A percentile compares a stretch with the other conserved stretches of the same genome.
Conservation (phyloP, 2,113 vertebrate species). For the Malurus cyaneus region DNA sequence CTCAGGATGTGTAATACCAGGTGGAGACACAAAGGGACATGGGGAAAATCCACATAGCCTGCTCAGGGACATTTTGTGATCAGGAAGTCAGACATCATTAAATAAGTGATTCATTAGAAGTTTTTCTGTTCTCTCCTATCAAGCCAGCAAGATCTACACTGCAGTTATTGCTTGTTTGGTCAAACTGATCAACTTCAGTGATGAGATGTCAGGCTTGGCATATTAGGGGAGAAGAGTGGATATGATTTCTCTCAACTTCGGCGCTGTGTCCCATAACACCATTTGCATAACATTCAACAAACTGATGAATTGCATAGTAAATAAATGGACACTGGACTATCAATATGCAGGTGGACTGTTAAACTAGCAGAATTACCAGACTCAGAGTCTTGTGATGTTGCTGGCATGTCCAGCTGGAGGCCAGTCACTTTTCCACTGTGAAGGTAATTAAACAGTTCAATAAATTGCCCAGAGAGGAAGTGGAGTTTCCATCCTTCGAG, state of each 20-base stretch:
- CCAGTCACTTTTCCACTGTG: not conserved
- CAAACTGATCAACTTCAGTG: not conserved
- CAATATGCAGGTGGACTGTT: not conserved
- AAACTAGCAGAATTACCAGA: not conserved
- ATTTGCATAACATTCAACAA: not conserved
- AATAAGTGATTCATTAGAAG: not conserved
- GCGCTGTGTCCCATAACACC: not conserved
- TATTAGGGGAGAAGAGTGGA: not conserved
- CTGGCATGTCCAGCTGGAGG: not conserved
- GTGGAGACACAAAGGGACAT: not conserved
- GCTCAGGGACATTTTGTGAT: not conserved
- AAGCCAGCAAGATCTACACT: not conserved
- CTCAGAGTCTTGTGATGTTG: not conserved
- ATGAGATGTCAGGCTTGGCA: not conserved
- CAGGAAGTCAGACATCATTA: not conserved
- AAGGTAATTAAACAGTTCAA: not conserved
- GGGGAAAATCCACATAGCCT: not conserved
- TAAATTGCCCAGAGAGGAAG: not conserved
- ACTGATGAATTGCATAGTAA: not conserved
- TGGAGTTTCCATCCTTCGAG: not conserved
- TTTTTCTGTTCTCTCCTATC: not conserved
- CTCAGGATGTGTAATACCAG: not conserved
- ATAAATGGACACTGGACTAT: not conserved
- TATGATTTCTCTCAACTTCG: not conserved
- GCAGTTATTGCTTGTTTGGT: not conserved